Percentiles rank a stretch among this genome's conserved stretches.
Evolutionary conservation across 2,113 vertebrate species (phyloP).

Genomic region (Meleagris gallopavo): DNA sequence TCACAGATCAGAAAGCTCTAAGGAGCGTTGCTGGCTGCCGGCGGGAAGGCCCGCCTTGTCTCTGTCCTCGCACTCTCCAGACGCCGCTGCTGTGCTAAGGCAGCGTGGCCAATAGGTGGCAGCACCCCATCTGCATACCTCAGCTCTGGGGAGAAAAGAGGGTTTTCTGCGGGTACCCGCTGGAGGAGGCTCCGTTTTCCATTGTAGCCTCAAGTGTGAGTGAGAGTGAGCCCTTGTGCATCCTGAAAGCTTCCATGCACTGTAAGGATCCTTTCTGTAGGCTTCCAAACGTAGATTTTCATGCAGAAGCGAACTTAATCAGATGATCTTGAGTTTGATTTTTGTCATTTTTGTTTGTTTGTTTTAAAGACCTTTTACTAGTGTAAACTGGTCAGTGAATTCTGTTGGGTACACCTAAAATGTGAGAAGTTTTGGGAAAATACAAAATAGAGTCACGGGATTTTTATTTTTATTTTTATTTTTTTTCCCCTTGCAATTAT

Average conservation of each 20-base stretch:
- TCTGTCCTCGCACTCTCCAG: not conserved
- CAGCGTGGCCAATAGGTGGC: not conserved
- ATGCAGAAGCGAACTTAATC: not conserved
- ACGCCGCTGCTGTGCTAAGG: not conserved
- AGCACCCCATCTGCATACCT: not conserved
- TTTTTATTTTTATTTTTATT: not conserved
- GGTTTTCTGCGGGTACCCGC: not conserved
- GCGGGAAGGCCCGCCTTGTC: not conserved
- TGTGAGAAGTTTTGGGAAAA: not conserved
- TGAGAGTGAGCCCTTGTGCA: not conserved
- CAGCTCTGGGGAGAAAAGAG: not conserved
- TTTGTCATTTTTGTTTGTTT: not conserved
- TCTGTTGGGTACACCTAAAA: not conserved
- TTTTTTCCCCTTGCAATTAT: not conserved
- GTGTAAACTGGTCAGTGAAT: not conserved
- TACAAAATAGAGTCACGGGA: not conserved
- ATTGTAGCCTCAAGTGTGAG: not conserved
- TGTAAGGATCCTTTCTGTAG: not conserved
- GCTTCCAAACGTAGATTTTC: not conserved
- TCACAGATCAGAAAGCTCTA: fast-evolving
- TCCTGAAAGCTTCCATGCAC: not conserved
- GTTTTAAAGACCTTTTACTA: not conserved
- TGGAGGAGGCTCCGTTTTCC: not conserved
- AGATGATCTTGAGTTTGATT: not conserved
- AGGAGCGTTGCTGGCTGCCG: no score